These are phyloP conservation scores for Gonioctena quinquepunctata DNA, from an alignment of 1,140 invertebrate genomes.

Conservation along the genomic window DNA sequence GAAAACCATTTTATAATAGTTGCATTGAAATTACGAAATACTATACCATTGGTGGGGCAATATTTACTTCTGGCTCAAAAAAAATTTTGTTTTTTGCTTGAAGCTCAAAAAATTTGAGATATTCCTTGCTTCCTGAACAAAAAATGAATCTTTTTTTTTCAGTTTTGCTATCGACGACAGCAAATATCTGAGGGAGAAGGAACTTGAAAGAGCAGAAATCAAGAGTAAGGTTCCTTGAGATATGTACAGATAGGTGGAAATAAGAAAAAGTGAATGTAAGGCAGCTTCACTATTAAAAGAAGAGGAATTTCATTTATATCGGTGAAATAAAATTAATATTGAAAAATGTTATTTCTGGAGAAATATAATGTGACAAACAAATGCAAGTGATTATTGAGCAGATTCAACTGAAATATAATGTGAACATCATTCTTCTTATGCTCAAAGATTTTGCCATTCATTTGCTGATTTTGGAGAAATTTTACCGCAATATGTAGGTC, in stretches of 20 bases:
- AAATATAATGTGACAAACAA: neutral
- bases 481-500: no score
- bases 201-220: slow-evolving; percentile 16
- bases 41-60: no score
- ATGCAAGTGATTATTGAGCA: no score
- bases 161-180: slow-evolving; percentile 66
- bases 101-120: no score
- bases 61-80: no score
- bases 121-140: no score
- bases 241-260: neutral
- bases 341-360: neutral
- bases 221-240: slow-evolving; percentile 15
- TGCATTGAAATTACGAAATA: no score
- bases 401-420: no score
- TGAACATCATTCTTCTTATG: neutral
- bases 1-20: no score
- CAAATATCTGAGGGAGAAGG: slow-evolving; percentile 56
- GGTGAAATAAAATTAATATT: neutral
- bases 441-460: neutral
- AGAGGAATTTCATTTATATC: neutral
- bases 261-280: neutral
- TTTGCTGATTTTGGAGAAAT: neutral
- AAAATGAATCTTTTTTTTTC: slow-evolving; percentile 41
- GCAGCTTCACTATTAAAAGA: neutral
- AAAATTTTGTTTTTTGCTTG: no score